A percentile compares a stretch with the other conserved stretches of the same genome.
Conservation (phyloP, 2,888 invertebrate genomes). For the Augochlorella aurata region DNA sequence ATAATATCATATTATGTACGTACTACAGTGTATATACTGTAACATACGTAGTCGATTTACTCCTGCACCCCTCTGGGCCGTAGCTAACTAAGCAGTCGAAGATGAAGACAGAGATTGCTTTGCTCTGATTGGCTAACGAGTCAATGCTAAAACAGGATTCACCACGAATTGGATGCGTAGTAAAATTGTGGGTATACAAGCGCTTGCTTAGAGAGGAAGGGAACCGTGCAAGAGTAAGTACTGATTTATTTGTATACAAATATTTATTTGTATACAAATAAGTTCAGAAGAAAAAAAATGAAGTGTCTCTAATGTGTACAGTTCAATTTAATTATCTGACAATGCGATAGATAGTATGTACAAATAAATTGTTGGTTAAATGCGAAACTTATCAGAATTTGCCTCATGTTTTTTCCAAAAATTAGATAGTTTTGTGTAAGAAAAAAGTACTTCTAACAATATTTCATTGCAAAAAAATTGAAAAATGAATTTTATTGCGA, state of each 20-base stretch:
- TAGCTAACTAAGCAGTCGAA: too few relatives aligned
- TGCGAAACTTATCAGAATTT: not conserved
- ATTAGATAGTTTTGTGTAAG: too few relatives aligned
- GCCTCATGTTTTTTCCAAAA: not conserved
- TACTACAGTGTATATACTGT: too few relatives aligned
- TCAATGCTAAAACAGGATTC: too few relatives aligned
- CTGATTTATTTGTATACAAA: not conserved
- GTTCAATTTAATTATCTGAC: not conserved
- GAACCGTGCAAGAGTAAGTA: too few relatives aligned
- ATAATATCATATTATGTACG: not conserved
- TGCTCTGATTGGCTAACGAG: too few relatives aligned
- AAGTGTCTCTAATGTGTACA: not conserved
- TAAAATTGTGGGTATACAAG: too few relatives aligned
- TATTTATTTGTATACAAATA: not conserved
- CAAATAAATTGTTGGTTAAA: not conserved
- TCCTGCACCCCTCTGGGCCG: too few relatives aligned
- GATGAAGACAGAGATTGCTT: too few relatives aligned
- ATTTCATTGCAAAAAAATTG: not conserved
- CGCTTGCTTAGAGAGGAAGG: too few relatives aligned
- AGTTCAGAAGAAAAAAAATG: not conserved
- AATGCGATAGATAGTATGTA: not conserved
- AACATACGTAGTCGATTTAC: too few relatives aligned
- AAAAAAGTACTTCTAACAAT: not conserved
- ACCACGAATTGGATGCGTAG: too few relatives aligned
- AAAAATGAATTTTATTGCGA: not conserved